These are phyloP conservation scores for Ambastaia sidthimunki DNA, from an alignment of 2,797 vertebrate species.

Conservation along the genomic window DNA sequence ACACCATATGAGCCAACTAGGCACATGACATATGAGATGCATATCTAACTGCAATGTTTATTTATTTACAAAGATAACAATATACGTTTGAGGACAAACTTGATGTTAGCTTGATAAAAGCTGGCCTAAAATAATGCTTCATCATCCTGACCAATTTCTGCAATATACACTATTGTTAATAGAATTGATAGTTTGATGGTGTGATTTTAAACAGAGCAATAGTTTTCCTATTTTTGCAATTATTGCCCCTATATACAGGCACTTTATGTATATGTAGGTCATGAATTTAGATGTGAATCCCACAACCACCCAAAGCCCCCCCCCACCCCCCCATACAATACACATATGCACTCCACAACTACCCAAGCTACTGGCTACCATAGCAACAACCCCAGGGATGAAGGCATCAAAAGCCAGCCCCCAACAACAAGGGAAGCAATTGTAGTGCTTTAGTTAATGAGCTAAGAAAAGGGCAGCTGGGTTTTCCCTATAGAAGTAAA, in stretches of 20 bases:
- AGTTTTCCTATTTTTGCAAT: background rate
- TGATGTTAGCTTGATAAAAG: no score
- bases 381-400: constrained; percentile 49
- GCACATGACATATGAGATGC: no score
- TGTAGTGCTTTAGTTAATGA: constrained; percentile 38
- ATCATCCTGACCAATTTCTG: background rate
- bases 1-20: no score
- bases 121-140: no score
- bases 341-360: background rate
- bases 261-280: background rate
- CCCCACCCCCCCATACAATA: background rate
- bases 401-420: constrained; percentile 50
- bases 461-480: constrained; percentile 32
- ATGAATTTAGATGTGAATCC: background rate
- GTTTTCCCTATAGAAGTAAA: constrained; percentile 5
- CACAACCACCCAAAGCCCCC: no score
- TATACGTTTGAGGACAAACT: no score
- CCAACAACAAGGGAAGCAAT: constrained; percentile 45
- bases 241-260: background rate
- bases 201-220: background rate
- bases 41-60: no score
- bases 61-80: no score
- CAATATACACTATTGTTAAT: background rate
- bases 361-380: constrained; percentile 35
- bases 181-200: no score